These are phyloP conservation scores for Pimpla rufipes DNA, from an alignment of 2,888 invertebrate genomes.

Conservation along the genomic window DNA sequence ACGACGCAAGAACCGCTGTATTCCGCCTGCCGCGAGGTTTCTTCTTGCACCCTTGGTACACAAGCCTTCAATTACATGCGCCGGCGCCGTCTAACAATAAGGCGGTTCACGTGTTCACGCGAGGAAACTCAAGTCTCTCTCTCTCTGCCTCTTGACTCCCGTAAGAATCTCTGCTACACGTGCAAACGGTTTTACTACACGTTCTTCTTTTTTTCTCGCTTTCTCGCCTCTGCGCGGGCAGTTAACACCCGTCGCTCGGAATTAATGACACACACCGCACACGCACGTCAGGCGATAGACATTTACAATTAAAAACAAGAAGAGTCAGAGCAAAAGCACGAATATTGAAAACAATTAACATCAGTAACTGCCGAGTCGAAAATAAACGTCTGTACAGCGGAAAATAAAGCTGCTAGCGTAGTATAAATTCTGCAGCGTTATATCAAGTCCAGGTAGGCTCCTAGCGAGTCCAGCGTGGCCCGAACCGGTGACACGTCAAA, in stretches of 20 bases:
- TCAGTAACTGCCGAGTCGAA: no score
- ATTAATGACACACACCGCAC: no score
- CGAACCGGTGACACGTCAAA: no score
- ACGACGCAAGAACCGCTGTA: background rate
- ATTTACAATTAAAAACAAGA: no score
- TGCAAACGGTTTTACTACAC: background rate
- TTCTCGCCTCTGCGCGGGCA: background rate
- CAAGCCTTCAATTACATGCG: slow-evolving; percentile 30
- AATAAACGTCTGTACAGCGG: no score
- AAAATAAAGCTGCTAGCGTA: no score
- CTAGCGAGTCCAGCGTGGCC: no score
- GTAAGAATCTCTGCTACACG: background rate
- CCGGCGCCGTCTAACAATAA: slow-evolving; percentile 29
- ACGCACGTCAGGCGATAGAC: no score
- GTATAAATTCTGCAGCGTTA: no score
- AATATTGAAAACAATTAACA: no score
- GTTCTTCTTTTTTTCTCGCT: background rate
- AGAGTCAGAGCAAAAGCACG: no score
- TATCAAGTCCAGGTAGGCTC: no score
- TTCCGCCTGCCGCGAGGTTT: background rate
- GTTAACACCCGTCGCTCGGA: background rate
- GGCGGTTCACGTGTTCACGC: slow-evolving; percentile 22
- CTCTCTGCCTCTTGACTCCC: background rate
- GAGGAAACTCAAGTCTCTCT: slow-evolving; percentile 2
- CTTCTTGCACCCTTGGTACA: slow-evolving; percentile 14